Evolutionary conservation across 1,140 invertebrate genomes (phyloP).

Genomic region (Drosophila pandora): DNA sequence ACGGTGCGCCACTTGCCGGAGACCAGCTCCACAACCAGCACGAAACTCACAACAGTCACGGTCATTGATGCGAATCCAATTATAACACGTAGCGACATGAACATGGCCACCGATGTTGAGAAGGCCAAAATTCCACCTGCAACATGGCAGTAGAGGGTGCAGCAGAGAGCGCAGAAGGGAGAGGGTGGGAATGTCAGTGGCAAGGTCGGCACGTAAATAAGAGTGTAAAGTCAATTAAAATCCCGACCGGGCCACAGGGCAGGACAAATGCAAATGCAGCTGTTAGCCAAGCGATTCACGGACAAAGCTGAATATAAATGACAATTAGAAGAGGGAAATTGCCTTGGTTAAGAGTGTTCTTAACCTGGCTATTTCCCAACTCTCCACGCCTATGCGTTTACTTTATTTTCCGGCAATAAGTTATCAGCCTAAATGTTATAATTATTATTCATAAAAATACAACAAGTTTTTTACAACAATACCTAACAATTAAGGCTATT

Average conservation of each 20-base stretch:
- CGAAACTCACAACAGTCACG: conserved; percentile 90
- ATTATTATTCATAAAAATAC: background rate
- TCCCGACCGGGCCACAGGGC: conserved; percentile 42
- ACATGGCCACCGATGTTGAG: conserved; percentile 87
- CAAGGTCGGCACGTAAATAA: conserved; percentile 77
- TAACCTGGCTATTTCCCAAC: conserved; percentile 12
- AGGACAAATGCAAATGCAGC: conserved; percentile 63
- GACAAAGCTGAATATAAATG: conserved; percentile 65
- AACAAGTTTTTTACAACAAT: background rate
- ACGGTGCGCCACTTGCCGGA: conserved; percentile 90
- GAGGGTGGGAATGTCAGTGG: conserved; percentile 72
- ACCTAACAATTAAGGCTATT: background rate
- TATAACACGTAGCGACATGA: conserved; percentile 86
- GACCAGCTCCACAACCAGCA: conserved; percentile 89
- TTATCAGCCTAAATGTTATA: background rate
- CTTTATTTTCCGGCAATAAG: background rate
- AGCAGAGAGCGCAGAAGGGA: conserved; percentile 10
- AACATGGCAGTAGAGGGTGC: conserved; percentile 29
- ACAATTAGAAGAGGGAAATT: conserved; percentile 75
- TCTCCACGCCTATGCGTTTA: background rate
- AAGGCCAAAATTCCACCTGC: conserved; percentile 87
- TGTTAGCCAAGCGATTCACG: conserved; percentile 43
- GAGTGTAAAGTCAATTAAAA: conserved; percentile 79
- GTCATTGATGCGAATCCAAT: conserved; percentile 88
- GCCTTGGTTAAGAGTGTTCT: conserved; percentile 27